Conservation (phyloP, 1,140 invertebrate species). For the Nymphalis io region DNA sequence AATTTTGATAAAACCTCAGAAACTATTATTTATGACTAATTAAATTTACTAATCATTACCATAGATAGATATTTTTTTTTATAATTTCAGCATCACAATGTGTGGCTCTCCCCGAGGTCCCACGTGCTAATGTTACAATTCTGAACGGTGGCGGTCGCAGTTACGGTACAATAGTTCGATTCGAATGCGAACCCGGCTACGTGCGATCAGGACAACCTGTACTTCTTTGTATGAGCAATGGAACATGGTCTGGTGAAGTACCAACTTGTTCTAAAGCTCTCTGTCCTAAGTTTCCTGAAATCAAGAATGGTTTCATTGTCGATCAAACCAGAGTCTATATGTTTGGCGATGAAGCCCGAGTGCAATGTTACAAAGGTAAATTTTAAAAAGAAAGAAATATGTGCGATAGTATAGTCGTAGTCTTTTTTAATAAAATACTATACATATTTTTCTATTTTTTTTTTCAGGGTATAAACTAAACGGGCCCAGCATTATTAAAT, state of each 20-base stretch:
- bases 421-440: conserved; percentile 11
- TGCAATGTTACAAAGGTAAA: conserved; percentile 94
- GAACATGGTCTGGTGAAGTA: conserved; percentile 96
- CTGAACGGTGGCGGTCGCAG: conserved; percentile 96
- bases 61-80: conserved; percentile 12
- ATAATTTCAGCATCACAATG: conserved; percentile 91
- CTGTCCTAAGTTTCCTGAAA: conserved; percentile 91
- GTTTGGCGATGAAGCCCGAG: conserved; percentile 94
- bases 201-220: conserved; percentile 93
- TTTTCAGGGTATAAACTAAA: conserved; percentile 68
- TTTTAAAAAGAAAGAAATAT: neutral
- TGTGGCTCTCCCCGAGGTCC: conserved; percentile 92
- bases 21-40: no score
- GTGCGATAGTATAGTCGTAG: neutral
- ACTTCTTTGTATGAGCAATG: conserved; percentile 97
- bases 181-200: conserved; percentile 97
- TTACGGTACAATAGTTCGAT: conserved; percentile 97
- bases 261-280: conserved; percentile 93
- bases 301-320: conserved; percentile 92
- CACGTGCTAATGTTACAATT: conserved; percentile 92
- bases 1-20: no score
- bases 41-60: no score
- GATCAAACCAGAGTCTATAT: conserved; percentile 88
- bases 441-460: neutral
- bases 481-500: conserved; percentile 91